phyloP scores from a whole-genome alignment of 2,797 vertebrate species.

The Dendrocincla fuliginosa region DNA sequence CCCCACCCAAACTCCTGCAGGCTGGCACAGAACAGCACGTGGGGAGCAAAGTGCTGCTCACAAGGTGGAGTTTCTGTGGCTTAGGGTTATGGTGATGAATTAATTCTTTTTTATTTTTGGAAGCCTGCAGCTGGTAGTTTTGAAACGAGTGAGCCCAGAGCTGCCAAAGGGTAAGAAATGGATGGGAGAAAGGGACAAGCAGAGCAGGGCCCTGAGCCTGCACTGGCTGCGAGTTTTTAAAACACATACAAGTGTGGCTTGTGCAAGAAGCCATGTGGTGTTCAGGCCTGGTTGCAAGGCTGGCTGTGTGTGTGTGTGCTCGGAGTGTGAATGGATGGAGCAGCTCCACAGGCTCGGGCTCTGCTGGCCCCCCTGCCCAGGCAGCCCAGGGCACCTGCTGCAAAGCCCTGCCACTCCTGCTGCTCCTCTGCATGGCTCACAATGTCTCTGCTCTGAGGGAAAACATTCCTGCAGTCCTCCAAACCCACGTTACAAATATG shows the following conservation, averaged over 20 bases:
- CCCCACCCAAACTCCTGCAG: background rate
- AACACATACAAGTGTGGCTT: background rate
- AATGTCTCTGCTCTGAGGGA: background rate
- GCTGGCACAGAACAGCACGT: conserved; percentile 24
- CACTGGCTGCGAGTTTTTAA: background rate
- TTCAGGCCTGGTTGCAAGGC: background rate
- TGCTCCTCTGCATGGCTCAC: background rate
- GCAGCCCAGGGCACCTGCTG: background rate
- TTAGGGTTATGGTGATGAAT: conserved; percentile 35
- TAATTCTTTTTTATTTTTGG: conserved; percentile 27
- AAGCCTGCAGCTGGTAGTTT: conserved; percentile 75
- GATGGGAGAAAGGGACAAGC: background rate
- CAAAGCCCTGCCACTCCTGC: background rate
- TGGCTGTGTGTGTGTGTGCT: background rate
- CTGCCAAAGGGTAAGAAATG: conserved; percentile 1
- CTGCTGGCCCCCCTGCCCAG: background rate
- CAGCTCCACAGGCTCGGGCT: background rate
- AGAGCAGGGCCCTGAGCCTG: background rate
- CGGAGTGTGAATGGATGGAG: background rate
- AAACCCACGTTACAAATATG: background rate
- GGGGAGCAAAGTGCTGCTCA: conserved; percentile 1
- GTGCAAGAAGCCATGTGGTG: background rate
- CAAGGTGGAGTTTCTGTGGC: conserved; percentile 62
- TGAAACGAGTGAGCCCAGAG: conserved; percentile 60
- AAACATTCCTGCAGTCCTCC: background rate